Evolutionary conservation across 2,888 invertebrate species (phyloP).

Genomic region (Abscondita cerata): DNA sequence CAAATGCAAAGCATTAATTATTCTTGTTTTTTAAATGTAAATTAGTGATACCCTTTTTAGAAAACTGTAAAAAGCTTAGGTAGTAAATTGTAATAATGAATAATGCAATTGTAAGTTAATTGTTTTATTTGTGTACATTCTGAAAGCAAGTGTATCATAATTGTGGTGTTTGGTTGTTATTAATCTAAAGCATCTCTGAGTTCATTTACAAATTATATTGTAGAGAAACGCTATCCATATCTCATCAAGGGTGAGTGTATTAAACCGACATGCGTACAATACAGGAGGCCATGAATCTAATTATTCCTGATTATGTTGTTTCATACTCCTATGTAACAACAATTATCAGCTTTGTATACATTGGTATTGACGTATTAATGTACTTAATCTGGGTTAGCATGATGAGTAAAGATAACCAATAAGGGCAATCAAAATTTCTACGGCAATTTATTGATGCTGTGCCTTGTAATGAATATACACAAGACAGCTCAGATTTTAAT

Average conservation of each 20-base stretch:
- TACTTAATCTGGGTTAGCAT: conserved; percentile 15
- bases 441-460: too few species aligned
- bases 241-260: conserved; percentile 33
- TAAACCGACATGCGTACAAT: conserved; percentile 33
- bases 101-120: too few species aligned
- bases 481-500: too few species aligned
- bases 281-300: conserved; percentile 35
- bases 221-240: conserved; percentile 29
- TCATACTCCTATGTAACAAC: conserved; percentile 27
- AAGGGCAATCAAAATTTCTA: background rate
- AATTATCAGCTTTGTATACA: conserved; percentile 33
- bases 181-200: conserved; percentile 8
- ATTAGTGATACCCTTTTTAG: too few species aligned
- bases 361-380: conserved; percentile 29
- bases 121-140: too few species aligned
- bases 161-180: conserved; percentile 3
- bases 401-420: conserved; percentile 3
- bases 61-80: too few species aligned
- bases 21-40: too few species aligned
- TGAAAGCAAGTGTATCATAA: too few species aligned
- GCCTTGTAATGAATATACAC: too few species aligned
- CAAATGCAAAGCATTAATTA: too few species aligned
- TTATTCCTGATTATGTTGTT: conserved; percentile 35
- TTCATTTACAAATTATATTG: conserved; percentile 19
- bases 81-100: too few species aligned